A percentile compares a stretch with the other conserved stretches of the same genome.
Conservation (phyloP, 2,888 invertebrate genomes). For the Tanytarsus gracilentus region DNA sequence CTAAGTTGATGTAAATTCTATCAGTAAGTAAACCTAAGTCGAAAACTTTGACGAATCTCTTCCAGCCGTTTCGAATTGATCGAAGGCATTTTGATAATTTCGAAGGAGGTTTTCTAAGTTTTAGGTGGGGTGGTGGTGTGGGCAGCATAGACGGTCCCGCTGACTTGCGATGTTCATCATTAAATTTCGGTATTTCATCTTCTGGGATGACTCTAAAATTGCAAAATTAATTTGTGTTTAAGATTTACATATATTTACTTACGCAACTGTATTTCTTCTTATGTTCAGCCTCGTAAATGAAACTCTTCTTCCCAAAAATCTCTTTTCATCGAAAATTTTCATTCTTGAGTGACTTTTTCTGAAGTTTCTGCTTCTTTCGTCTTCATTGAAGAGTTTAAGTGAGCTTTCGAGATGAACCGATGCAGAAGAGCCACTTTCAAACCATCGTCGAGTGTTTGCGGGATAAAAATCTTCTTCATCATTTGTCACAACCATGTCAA, state of each 20-base stretch:
- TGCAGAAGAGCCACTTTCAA: constrained; percentile 47
- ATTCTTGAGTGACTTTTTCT: constrained; percentile 2
- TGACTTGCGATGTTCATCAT: background rate
- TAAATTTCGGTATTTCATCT: constrained; percentile 3
- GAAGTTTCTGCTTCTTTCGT: background rate
- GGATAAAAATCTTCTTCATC: background rate
- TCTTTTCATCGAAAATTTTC: constrained; percentile 1
- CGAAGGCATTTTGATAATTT: background rate
- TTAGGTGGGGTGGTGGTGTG: background rate
- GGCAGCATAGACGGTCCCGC: background rate
- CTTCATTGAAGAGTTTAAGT: constrained; percentile 49
- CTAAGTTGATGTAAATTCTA: constrained; percentile 57
- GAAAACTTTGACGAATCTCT: constrained; percentile 43
- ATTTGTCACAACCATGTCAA: no score
- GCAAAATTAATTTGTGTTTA: background rate
- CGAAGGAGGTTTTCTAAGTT: background rate
- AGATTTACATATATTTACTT: background rate
- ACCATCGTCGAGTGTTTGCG: constrained; percentile 39
- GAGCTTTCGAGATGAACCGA: constrained; percentile 51
- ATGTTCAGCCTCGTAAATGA: constrained; percentile 1
- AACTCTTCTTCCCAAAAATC: constrained; percentile 11
- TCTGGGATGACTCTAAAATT: constrained; percentile 5
- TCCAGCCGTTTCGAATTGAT: background rate
- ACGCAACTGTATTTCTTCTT: constrained; percentile 25
- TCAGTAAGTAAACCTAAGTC: constrained; percentile 58